phyloP scores from a whole-genome alignment of 2,797 vertebrate species.

The Oophaga sylvatica region DNA sequence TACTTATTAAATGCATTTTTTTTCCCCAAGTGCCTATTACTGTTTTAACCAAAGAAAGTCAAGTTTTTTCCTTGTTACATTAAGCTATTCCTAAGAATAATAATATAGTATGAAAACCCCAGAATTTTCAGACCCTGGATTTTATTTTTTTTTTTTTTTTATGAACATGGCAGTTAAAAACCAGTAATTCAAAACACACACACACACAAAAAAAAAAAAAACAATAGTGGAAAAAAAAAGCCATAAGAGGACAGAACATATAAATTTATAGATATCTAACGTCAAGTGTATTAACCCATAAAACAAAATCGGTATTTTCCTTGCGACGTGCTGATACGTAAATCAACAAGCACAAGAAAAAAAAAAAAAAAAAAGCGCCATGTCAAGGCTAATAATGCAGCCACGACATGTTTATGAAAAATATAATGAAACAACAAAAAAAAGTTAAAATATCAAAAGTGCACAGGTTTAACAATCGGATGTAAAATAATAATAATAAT shows the following conservation, averaged over 20 bases:
- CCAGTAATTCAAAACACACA: conserved; percentile 79
- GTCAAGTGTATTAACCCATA: conserved; percentile 66
- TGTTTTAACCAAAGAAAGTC: conserved; percentile 90
- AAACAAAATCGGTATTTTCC: conserved; percentile 58
- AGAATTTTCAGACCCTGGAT: conserved; percentile 97
- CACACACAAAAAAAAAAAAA: conserved; percentile 77
- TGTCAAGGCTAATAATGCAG: conserved; percentile 72
- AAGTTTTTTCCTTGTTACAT: conserved; percentile 95
- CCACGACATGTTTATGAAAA: conserved; percentile 76
- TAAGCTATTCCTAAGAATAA: conserved; percentile 99
- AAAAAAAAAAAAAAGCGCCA: neutral
- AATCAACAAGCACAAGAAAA: conserved; percentile 61
- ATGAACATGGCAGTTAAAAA: conserved; percentile 91
- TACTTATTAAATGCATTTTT: conserved; percentile 75
- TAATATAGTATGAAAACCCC: conserved; percentile 93
- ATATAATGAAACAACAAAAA: conserved; percentile 75
- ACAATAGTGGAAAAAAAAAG: conserved; percentile 75
- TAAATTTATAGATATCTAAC: conserved; percentile 61
- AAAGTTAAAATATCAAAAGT: conserved; percentile 91
- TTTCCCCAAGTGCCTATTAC: conserved; percentile 87
- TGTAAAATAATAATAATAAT: conserved; percentile 63
- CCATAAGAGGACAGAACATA: conserved; percentile 74
- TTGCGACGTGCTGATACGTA: conserved; percentile 71
- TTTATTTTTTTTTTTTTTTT: conserved; percentile 80
- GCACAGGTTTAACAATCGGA: conserved; percentile 83